These are phyloP conservation scores for Bergia puertoricense DNA, from an alignment of 92 coral and sea anemone genomes.

Conservation along the genomic window DNA sequence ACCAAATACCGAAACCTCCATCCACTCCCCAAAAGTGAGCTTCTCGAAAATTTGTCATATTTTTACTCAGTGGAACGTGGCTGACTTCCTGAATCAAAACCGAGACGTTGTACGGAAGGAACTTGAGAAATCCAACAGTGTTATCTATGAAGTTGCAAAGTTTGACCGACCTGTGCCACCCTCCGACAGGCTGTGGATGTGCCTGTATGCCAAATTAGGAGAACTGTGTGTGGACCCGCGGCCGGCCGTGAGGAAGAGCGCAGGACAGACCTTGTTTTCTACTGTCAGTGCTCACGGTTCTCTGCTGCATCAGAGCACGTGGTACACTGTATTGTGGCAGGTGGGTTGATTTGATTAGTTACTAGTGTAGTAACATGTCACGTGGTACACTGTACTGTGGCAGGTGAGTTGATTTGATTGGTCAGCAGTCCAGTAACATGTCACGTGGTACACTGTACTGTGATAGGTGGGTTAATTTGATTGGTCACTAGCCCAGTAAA, in stretches of 20 bases:
- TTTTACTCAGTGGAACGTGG: slow-evolving; percentile 90
- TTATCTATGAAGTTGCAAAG: slow-evolving; percentile 63
- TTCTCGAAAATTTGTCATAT: neutral
- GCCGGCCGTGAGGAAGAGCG: slow-evolving; percentile 98
- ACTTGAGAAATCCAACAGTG: slow-evolving; percentile 60
- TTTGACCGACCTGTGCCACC: slow-evolving; percentile 93
- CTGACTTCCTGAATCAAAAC: slow-evolving; percentile 94
- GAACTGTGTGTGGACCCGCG: slow-evolving; percentile 98
- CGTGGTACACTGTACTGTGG: slow-evolving; percentile 93
- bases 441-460: slow-evolving; percentile 90
- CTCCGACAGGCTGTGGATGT: slow-evolving; percentile 98
- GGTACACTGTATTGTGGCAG: slow-evolving; percentile 99
- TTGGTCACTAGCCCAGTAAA: neutral
- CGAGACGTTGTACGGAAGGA: slow-evolving; percentile 86
- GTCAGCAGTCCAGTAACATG: neutral
- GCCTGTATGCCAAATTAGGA: slow-evolving; percentile 91
- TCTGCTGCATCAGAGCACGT: slow-evolving; percentile 82
- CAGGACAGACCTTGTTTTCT: slow-evolving; percentile 98
- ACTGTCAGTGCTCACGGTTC: slow-evolving; percentile 98
- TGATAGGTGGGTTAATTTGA: slow-evolving; percentile 61
- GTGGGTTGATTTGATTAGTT: slow-evolving; percentile 40
- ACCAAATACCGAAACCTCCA: neutral
- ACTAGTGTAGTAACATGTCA: slow-evolving; percentile 8
- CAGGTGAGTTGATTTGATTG: slow-evolving; percentile 44
- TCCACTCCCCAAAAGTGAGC: neutral